Percentiles rank a stretch among this genome's conserved stretches.
These are phyloP conservation scores for Cephus sareptanus DNA, from an alignment of 2,888 invertebrate species.

Conservation along the genomic window DNA sequence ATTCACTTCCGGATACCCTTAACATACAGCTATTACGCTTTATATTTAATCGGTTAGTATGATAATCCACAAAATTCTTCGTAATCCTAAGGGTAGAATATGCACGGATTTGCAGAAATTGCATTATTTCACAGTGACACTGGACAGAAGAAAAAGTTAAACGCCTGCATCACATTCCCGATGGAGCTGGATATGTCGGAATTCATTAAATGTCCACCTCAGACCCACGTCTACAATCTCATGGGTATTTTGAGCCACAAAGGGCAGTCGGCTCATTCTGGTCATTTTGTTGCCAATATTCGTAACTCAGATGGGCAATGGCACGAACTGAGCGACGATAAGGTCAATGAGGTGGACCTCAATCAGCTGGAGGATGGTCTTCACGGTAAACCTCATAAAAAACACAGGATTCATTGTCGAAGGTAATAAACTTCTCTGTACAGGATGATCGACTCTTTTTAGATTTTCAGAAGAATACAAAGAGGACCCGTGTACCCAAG, in stretches of 20 bases:
- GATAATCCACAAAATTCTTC: conserved; percentile 11
- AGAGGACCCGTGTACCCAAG: conserved; percentile 62
- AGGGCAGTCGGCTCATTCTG: conserved; percentile 74
- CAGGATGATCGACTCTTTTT: background rate
- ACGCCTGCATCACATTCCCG: conserved; percentile 71
- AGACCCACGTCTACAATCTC: conserved; percentile 68
- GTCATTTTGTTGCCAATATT: conserved; percentile 72
- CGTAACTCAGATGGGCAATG: conserved; percentile 68
- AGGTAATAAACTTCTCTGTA: background rate
- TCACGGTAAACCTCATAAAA: conserved; percentile 26
- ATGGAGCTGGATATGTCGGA: conserved; percentile 71
- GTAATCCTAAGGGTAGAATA: conserved; percentile 13
- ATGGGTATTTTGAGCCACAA: conserved; percentile 75
- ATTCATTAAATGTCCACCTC: conserved; percentile 58
- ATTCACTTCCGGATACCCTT: conserved; percentile 70
- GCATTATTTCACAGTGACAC: conserved; percentile 64
- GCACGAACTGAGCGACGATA: conserved; percentile 76
- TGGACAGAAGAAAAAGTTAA: conserved; percentile 72
- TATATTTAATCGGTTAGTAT: conserved; percentile 70
- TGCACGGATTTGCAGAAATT: background rate
- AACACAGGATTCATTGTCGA: background rate
- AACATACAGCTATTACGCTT: conserved; percentile 74
- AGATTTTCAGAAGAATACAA: conserved; percentile 43
- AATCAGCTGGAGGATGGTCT: conserved; percentile 59
- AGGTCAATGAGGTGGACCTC: conserved; percentile 65